Base-by-base conservation (phyloP, 2,888 invertebrate species). In the Ptilodon capucinus region DNA sequence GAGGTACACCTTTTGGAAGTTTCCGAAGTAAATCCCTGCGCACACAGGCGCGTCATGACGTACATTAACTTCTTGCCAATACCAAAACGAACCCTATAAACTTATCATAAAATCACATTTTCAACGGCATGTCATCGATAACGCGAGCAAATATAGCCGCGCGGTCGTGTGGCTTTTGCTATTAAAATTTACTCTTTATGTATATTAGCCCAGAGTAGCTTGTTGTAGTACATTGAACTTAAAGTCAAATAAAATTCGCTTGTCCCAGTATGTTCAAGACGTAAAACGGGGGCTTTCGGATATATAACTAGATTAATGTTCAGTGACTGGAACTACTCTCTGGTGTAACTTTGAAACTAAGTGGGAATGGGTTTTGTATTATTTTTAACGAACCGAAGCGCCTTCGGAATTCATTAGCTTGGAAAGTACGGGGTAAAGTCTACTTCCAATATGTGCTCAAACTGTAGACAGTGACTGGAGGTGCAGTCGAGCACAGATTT, bases 281-380 rank as follows among this genome's bases (percentile, higher is more conserved):
- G n/a, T n/a, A n/a, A 39, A 79, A 79, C 76, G 66, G 67, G 66
- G 64, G 68, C 67, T 68, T 68, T 65, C 57, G 64, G 69, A 79
- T 82, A 81, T 82, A 83, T 85, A 86, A 86, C 82, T 79, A 84
- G 82, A 89, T 87, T 86, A 90, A 88, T 86, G 88, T 81, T 81
- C 76, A 74, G 78, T 80, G 81, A 87, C 82, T 83, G 79, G 76
- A 85, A 86, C 81, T 86, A 82, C 80, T 78, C 80, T 78, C 73
- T 63, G 70, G 71, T 68, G 67, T 72, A 83, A 87, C 79, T 87
- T 84, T 48, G 64, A 44, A 80, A 83, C 79, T 81, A 77, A 79
- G 74, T 73, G 74, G 73, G 68, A 81, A 78, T 74, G 60, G 78
- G 81, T 86, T 86, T 87, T 85, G 79, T 84, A 78, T 83, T 88